Percentiles rank a stretch among this genome's conserved stretches.
Evolutionary conservation across 2,113 vertebrate species (phyloP).

Genomic region (Pholis gunnellus): DNA sequence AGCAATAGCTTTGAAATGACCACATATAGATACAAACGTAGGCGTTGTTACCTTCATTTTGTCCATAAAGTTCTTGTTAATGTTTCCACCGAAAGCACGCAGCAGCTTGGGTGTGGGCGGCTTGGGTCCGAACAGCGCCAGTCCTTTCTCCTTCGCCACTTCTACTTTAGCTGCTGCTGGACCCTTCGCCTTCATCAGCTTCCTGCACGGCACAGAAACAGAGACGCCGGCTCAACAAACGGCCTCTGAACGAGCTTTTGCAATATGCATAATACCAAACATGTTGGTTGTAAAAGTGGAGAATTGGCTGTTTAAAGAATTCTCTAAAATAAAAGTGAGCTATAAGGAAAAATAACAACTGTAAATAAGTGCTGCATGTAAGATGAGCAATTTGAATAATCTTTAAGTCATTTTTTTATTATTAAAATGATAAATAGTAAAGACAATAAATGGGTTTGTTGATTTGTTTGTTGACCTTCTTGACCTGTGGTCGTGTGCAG

Average conservation of each 20-base stretch:
- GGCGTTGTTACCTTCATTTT: slow-evolving; percentile 74
- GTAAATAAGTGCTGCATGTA: background rate
- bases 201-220: slow-evolving; percentile 74
- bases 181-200: slow-evolving; percentile 88
- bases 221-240: background rate
- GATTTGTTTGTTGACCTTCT: background rate
- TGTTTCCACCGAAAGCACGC: slow-evolving; percentile 76
- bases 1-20: background rate
- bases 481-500: background rate
- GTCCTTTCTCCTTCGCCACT: slow-evolving; percentile 79
- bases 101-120: slow-evolving; percentile 89
- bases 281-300: background rate
- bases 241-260: no score
- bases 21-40: no score
- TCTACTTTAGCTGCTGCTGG: slow-evolving; percentile 77
- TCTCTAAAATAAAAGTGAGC: background rate
- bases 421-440: no score
- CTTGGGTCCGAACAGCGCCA: slow-evolving; percentile 84
- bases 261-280: no score
- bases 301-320: no score
- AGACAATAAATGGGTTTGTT: background rate
- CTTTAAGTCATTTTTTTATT: background rate
- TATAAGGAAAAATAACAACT: background rate
- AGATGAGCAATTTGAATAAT: background rate
- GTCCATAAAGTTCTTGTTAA: slow-evolving; percentile 57